A percentile compares a stretch with the other conserved stretches of the same genome.
phyloP scores from a whole-genome alignment of 2,888 invertebrate genomes.

The Epinotia nisella region DNA sequence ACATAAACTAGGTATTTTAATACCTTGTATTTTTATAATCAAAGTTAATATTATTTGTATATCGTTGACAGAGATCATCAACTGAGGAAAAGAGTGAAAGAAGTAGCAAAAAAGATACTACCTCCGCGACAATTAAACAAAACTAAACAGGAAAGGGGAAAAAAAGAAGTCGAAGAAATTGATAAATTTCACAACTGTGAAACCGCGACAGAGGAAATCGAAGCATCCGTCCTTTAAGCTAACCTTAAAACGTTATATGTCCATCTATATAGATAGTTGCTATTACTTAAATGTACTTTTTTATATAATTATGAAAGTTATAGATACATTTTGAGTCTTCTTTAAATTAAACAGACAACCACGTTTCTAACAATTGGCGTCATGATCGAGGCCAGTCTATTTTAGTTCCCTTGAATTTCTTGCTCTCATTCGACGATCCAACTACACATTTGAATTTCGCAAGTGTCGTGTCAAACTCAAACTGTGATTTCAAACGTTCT shows the following conservation, averaged over 20 bases:
- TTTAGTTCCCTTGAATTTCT: constrained; percentile 33
- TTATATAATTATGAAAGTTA: neutral
- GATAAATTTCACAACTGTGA: neutral
- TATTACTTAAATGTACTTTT: neutral
- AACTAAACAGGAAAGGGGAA: neutral
- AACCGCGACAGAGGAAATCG: neutral
- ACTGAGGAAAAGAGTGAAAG: constrained; percentile 26
- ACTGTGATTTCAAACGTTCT: constrained; percentile 6
- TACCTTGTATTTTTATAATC: neutral
- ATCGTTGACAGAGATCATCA: constrained; percentile 16
- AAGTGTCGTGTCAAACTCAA: constrained; percentile 5
- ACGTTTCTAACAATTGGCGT: constrained; percentile 25
- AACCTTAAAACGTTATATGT: neutral
- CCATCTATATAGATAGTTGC: neutral
- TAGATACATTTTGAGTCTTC: neutral
- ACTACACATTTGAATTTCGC: constrained; percentile 35
- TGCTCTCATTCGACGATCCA: constrained; percentile 30
- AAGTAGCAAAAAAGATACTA: constrained; percentile 11
- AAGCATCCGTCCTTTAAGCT: neutral
- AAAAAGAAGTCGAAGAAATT: neutral
- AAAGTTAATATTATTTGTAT: neutral
- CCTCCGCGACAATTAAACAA: neutral
- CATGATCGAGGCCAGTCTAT: constrained; percentile 41
- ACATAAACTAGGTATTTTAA: neutral
- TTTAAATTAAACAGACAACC: neutral